These are phyloP conservation scores for Todus mexicanus DNA, from an alignment of 2,797 vertebrate species.

Conservation along the genomic window DNA sequence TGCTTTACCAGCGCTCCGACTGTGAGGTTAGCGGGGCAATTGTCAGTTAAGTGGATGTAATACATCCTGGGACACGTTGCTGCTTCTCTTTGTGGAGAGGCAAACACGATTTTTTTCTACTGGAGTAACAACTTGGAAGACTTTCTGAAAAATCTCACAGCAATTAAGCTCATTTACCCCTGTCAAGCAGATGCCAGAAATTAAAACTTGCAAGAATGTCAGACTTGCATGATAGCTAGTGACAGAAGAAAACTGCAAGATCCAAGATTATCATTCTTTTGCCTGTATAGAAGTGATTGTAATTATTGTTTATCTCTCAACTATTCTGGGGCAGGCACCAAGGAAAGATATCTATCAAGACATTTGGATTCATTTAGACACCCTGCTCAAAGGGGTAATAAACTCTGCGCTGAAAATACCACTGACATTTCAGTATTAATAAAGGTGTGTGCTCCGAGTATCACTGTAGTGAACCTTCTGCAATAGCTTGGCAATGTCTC, in stretches of 20 bases:
- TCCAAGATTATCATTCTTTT: slow-evolving; percentile 46
- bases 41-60: neutral
- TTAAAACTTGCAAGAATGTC: slow-evolving; percentile 59
- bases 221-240: slow-evolving; percentile 29
- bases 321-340: slow-evolving; percentile 38
- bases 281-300: slow-evolving; percentile 43
- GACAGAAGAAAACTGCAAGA: slow-evolving; percentile 58
- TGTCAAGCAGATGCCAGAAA: slow-evolving; percentile 54
- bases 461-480: slow-evolving; percentile 1
- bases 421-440: slow-evolving; percentile 45
- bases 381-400: slow-evolving; percentile 32
- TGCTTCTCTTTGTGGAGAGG: neutral
- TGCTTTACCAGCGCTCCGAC: neutral
- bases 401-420: slow-evolving; percentile 33
- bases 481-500: neutral
- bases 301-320: slow-evolving; percentile 59
- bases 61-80: neutral
- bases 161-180: slow-evolving; percentile 52
- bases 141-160: slow-evolving; percentile 48
- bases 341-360: slow-evolving; percentile 29
- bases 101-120: slow-evolving; percentile 11
- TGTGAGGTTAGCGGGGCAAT: neutral
- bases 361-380: slow-evolving; percentile 40
- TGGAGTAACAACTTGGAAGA: slow-evolving; percentile 18
- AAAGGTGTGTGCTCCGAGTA: slow-evolving; percentile 11